These are phyloP conservation scores for Caenorhabditis angaria DNA, from an alignment of 2,888 invertebrate genomes.

Conservation along the genomic window DNA sequence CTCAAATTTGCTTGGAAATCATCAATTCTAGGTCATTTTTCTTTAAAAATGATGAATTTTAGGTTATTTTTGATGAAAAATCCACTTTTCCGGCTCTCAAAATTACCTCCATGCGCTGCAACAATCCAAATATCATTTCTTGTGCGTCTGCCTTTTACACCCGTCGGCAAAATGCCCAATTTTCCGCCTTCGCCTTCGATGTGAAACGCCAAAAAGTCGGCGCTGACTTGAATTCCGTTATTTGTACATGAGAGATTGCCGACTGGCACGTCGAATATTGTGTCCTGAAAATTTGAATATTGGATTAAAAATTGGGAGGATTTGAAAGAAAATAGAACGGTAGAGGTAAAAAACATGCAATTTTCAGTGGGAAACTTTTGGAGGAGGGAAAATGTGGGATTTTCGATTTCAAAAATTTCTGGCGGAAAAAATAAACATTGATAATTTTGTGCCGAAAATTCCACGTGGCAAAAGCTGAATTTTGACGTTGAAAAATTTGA, in stretches of 20 bases:
- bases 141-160: constrained; percentile 86
- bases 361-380: neutral
- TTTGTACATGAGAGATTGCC: constrained; percentile 93
- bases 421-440: too few species aligned
- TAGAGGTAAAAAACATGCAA: neutral
- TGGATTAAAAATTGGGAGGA: too few species aligned
- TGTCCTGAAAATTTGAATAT: constrained; percentile 77
- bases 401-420: too few species aligned
- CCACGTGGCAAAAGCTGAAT: too few species aligned
- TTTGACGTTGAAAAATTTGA: too few species aligned
- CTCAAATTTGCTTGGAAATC: too few species aligned
- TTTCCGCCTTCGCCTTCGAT: constrained; percentile 91
- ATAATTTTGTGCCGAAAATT: too few species aligned
- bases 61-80: too few species aligned
- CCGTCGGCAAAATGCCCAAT: constrained; percentile 86
- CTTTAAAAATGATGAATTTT: neutral
- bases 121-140: constrained; percentile 77
- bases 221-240: constrained; percentile 91
- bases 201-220: constrained; percentile 92
- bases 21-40: too few species aligned
- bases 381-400: neutral
- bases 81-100: neutral
- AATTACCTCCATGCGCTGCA: constrained; percentile 72
- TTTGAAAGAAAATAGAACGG: too few species aligned
- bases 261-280: constrained; percentile 86